Evolutionary conservation across 2,113 vertebrate genomes (phyloP), one percentile per base, ranked within the genome.

Genomic region (Oxyura jamaicensis): DNA sequence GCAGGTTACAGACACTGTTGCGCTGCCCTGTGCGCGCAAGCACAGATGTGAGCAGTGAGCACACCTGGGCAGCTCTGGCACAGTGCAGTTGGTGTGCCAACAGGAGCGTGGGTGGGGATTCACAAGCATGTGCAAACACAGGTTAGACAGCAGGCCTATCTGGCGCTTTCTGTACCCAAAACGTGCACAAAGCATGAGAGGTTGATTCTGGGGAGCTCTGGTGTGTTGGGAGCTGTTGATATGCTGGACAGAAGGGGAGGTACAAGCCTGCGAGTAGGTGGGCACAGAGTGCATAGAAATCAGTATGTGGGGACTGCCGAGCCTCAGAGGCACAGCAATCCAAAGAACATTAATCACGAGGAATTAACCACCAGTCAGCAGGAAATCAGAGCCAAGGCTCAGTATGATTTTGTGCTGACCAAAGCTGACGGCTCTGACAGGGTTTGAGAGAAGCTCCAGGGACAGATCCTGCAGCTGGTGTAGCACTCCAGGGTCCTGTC

Each of bases 31-130:
- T 7, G 52, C n/a, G 16, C 19, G 22, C 26, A 3, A 28, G 65
- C 26, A 12, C 19, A 10, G 66, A 8, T 0, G 23, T 1, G 4
- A 65, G 76, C 23, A 11, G 52, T 0, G 20, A 8, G 29, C 29
- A 11, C 48, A 10, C 8, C 44, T 2, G 36, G 74, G 55, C 63
- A 25, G 25, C 36, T 42, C 5, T 3, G 46, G 72, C 35, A 28
- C 28, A 8, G 53, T 18, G 9, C 25, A 16, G n/a, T 5, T 31
- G 35, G 6, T 19, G 3, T 1, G 48, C 66, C 10, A 29, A 17
- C 33, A 25, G 35, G 11, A 20, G 62, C 2, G 23, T 4, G 44
- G 83, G 52, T 12, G 31, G 28, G 42, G 69, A 22, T 5, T 31
- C 31, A 6, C 33, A 12, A 2, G 6, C 0, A 22, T 3, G 8